These are phyloP conservation scores for Ophioderma brevispina DNA, from an alignment of 35 echinoderm and acorn worm species.

Conservation along the genomic window DNA sequence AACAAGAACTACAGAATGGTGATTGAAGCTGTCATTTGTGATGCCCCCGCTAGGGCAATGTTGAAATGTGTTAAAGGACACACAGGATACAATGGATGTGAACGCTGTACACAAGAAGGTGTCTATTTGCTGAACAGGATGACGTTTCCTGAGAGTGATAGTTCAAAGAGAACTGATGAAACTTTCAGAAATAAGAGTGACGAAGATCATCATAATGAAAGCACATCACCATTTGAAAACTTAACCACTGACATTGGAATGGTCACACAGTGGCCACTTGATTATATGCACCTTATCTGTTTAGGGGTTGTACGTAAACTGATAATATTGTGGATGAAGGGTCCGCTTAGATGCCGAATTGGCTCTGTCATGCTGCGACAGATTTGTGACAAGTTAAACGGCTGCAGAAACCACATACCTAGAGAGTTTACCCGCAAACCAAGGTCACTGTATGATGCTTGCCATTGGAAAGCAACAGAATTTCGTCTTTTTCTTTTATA, in stretches of 20 bases:
- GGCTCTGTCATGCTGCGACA: not conserved
- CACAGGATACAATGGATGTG: slow-evolving; percentile 69
- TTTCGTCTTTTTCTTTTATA: slow-evolving; percentile 69
- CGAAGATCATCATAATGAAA: slow-evolving; percentile 50
- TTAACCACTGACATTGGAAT: slow-evolving; percentile 58
- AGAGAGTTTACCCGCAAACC: slow-evolving; percentile 62
- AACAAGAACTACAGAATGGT: not conserved
- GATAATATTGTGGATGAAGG: slow-evolving; percentile 60
- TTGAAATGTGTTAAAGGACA: slow-evolving; percentile 57
- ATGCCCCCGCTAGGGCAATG: slow-evolving; percentile 64
- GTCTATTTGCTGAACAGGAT: slow-evolving; percentile 29
- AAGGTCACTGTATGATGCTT: slow-evolving; percentile 46
- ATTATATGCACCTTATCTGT: slow-evolving; percentile 84
- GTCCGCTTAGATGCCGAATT: slow-evolving; percentile 32
- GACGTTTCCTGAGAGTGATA: slow-evolving; percentile 50
- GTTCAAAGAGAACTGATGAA: slow-evolving; percentile 44
- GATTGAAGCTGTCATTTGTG: slow-evolving; percentile 38
- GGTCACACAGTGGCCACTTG: slow-evolving; percentile 58
- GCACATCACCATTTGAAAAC: not conserved
- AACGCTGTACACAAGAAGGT: slow-evolving; percentile 51
- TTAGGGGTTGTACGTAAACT: slow-evolving; percentile 63
- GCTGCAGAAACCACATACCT: slow-evolving; percentile 44
- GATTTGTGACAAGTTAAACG: slow-evolving; percentile 47
- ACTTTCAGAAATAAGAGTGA: slow-evolving; percentile 33
- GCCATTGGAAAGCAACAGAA: slow-evolving; percentile 73